Evolutionary conservation across 2,888 invertebrate species (phyloP), one percentile per base, ranked within the genome.

Genomic region (Athetis lepigone): DNA sequence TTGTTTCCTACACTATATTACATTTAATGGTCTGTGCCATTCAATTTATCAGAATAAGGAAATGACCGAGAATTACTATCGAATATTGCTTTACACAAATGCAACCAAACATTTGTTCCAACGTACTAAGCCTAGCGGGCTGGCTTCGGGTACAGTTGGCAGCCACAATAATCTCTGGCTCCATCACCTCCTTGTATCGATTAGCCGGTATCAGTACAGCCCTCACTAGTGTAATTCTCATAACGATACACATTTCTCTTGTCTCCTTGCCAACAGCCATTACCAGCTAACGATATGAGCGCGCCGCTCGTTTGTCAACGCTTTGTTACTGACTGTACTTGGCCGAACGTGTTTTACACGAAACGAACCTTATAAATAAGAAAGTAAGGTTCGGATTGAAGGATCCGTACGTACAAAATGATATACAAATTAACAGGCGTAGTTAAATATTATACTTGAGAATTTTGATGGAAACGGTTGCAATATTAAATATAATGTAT

Each of bases 261-360:
- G 80, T 78, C 76, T 70, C 76, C 76, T 72, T 78, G 80, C 80
- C 80, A 82, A 82, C 82, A 74, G 50, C 76, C 81, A 80, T 80
- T 80, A 78, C 78, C 43, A 64, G 67, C 70, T 82, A 82, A 82
- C 82, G 82, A 80, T 78, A 82, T 71, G 80, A 81, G 81, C 75
- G 59, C 70, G 76, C 70, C 79, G 74, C 82, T 80, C 80, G 80
- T 82, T 81, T 81, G 80, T 82, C 80, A 81, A 80, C 82, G 75
- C 77, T 72, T 74, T 77, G 80, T 70, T 70, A 73, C 77, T 59
- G 66, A 79, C 73, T 79, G 65, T 79, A 69, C 79, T 47, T 50
- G 45, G n/a, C 11, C 11, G 54, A 62, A 70, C 74, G 77, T 70
- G 79, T 63, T 51, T 25, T 23, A 16, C 7, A 23, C 42, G 40